phyloP scores from a whole-genome alignment of 2,888 invertebrate species.

The Drosophila conformis region DNA sequence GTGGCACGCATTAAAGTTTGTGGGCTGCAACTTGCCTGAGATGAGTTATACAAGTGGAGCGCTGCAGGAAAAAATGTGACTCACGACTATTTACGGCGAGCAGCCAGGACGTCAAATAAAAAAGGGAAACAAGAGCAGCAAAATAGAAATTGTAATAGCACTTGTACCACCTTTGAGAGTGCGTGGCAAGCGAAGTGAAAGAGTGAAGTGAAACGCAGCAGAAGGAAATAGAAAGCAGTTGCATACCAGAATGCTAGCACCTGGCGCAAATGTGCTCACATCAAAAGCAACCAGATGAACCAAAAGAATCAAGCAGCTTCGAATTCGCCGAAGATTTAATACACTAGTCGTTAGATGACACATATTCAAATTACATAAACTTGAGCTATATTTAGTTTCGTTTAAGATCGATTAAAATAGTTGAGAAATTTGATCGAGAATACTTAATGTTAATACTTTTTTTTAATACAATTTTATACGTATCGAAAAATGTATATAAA shows the following conservation, averaged over 20 bases:
- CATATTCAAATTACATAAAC: not conserved
- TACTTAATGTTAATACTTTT: not conserved
- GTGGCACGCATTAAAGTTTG: conserved; percentile 12
- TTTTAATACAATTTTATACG: no score
- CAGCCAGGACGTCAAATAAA: conserved; percentile 33
- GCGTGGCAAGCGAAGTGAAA: not conserved
- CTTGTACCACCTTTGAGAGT: conserved; percentile 16
- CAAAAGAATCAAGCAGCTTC: not conserved
- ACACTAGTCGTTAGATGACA: not conserved
- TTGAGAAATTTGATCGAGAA: not conserved
- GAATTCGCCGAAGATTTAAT: not conserved
- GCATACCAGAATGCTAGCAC: conserved; percentile 8
- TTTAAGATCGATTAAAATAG: not conserved
- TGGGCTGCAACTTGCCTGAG: not conserved
- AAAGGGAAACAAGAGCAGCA: conserved; percentile 40
- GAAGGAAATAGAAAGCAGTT: not conserved
- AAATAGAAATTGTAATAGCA: conserved; percentile 39
- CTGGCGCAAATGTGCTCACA: conserved; percentile 18
- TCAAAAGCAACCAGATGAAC: conserved; percentile 12
- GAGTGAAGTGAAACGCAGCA: not conserved
- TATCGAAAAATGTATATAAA: not conserved
- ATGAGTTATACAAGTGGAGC: not conserved
- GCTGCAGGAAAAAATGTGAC: not conserved
- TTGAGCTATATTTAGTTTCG: not conserved
- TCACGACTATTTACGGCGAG: conserved; percentile 21